Evolutionary conservation across 2,888 invertebrate genomes (phyloP).

Genomic region (Troides helena): DNA sequence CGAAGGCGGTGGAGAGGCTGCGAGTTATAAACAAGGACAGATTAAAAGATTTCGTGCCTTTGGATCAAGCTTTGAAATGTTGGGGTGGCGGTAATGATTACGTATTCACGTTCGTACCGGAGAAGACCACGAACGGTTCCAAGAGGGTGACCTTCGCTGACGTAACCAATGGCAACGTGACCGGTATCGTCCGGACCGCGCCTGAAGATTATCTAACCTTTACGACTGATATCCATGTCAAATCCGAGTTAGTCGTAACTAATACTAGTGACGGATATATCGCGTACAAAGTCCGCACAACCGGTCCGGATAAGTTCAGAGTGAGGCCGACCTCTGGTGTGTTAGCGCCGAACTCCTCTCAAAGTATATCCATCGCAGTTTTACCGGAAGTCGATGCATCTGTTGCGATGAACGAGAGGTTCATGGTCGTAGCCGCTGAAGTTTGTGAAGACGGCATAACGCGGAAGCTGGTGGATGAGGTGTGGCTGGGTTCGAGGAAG

Average conservation of each 20-base stretch:
- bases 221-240: slow-evolving; percentile 80
- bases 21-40: slow-evolving; percentile 87
- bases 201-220: slow-evolving; percentile 85
- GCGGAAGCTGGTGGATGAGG: slow-evolving; percentile 79
- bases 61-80: slow-evolving; percentile 83
- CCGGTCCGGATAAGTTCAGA: slow-evolving; percentile 93
- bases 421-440: slow-evolving; percentile 87
- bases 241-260: slow-evolving; percentile 80
- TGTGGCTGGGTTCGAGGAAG: slow-evolving; percentile 82
- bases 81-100: slow-evolving; percentile 89
- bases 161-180: slow-evolving; percentile 33
- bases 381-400: slow-evolving; percentile 83
- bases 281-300: slow-evolving; percentile 89
- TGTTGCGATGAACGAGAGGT: slow-evolving; percentile 86
- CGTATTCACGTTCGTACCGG: slow-evolving; percentile 83
- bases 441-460: slow-evolving; percentile 71
- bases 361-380: slow-evolving; percentile 83
- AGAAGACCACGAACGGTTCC: slow-evolving; percentile 49
- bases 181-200: slow-evolving; percentile 73
- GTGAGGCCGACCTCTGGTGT: slow-evolving; percentile 90
- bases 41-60: slow-evolving; percentile 85
- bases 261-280: slow-evolving; percentile 76
- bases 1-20: slow-evolving; percentile 89
- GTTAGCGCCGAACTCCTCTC: slow-evolving; percentile 80
- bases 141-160: slow-evolving; percentile 34